A percentile compares a stretch with the other conserved stretches of the same genome.
Conservation (phyloP, 2,888 invertebrate species). For the Agriopis leucophaearia region DNA sequence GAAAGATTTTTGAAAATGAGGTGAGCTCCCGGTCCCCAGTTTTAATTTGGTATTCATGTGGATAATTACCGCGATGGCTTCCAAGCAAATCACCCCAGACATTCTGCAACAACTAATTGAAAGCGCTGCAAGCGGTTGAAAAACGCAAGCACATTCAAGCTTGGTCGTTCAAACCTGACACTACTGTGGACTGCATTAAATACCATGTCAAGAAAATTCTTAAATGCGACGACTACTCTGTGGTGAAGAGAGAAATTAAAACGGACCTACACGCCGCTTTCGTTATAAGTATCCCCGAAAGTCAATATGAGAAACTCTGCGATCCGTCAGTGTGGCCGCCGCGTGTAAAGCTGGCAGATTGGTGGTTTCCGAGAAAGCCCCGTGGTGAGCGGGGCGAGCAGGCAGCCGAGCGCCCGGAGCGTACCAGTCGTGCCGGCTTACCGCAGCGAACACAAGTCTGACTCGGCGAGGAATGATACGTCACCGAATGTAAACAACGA, state of each 20-base stretch:
- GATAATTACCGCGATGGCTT: too few relatives aligned
- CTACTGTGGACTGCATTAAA: not conserved
- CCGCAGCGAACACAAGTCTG: not conserved
- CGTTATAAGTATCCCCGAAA: not conserved
- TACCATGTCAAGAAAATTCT: not conserved
- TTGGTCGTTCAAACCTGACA: not conserved
- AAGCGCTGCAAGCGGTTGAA: not conserved
- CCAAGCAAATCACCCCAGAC: too few relatives aligned
- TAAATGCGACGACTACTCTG: not conserved
- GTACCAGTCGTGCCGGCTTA: not conserved
- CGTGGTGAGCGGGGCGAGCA: not conserved
- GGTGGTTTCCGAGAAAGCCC: constrained; percentile 3
- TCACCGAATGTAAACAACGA: not conserved
- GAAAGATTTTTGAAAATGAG: too few relatives aligned
- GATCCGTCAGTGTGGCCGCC: not conserved
- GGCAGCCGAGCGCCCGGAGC: not conserved
- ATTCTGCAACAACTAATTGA: too few relatives aligned
- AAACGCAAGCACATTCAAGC: not conserved
- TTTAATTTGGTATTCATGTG: too few relatives aligned
- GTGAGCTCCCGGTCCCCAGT: too few relatives aligned
- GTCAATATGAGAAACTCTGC: not conserved
- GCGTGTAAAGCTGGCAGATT: not conserved
- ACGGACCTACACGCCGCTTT: not conserved
- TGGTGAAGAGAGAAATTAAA: not conserved
- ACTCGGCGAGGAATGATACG: not conserved